These are phyloP conservation scores for Cerastoderma edule DNA, from an alignment of 2,888 invertebrate genomes.

Conservation along the genomic window DNA sequence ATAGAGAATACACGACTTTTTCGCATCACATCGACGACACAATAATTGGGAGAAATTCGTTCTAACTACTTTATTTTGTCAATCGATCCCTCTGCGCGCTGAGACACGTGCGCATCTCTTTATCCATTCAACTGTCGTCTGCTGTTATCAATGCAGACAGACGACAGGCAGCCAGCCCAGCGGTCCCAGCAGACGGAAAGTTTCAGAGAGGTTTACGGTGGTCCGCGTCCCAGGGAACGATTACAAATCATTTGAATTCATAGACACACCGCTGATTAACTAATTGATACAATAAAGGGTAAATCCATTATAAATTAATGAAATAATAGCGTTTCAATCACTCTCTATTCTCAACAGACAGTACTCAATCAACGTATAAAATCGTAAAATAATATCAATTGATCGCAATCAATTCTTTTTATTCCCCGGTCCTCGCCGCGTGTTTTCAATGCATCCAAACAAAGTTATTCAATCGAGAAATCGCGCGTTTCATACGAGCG, in stretches of 20 bases:
- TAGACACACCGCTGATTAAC: constrained; percentile 35
- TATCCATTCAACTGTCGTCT: constrained; percentile 12
- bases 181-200: not conserved
- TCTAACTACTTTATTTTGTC: too few relatives aligned
- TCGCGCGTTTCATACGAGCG: constrained; percentile 13
- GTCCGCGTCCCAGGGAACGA: constrained; percentile 6
- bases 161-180: constrained; percentile 14
- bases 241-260: constrained; percentile 37
- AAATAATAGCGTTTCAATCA: constrained; percentile 46
- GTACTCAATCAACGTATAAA: constrained; percentile 29
- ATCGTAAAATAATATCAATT: constrained; percentile 30
- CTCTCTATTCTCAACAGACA: constrained; percentile 30
- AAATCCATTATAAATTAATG: constrained; percentile 54
- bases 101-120: not conserved
- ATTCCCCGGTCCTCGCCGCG: constrained; percentile 4
- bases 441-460: constrained; percentile 22
- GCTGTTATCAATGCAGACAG: constrained; percentile 10
- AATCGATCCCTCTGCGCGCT: too few relatives aligned
- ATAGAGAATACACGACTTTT: too few relatives aligned
- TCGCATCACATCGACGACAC: too few relatives aligned
- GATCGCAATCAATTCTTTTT: constrained; percentile 17
- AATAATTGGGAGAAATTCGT: too few relatives aligned
- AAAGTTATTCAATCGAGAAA: constrained; percentile 19
- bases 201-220: constrained; percentile 5
- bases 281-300: constrained; percentile 49